phyloP scores from a whole-genome alignment of 1,140 invertebrate genomes.

The Brachionus paranguensis region DNA sequence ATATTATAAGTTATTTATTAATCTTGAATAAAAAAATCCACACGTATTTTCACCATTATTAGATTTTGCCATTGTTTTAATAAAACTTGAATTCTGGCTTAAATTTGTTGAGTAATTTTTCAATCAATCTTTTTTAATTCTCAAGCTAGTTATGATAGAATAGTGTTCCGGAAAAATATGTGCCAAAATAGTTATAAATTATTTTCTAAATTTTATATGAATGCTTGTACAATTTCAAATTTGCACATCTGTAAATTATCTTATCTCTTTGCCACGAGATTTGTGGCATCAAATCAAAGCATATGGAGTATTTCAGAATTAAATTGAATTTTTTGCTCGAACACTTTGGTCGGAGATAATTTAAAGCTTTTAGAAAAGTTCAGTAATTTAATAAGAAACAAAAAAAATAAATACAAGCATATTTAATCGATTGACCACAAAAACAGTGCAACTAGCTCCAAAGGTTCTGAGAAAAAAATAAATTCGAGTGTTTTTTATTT shows the following conservation, averaged over 20 bases:
- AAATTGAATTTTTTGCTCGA: background rate
- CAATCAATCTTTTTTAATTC: too few relatives aligned
- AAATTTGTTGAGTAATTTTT: too few relatives aligned
- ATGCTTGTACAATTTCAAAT: background rate
- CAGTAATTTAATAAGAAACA: background rate
- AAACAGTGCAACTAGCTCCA: background rate
- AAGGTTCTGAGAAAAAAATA: background rate
- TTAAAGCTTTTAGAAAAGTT: background rate
- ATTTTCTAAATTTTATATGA: background rate
- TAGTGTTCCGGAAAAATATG: too few relatives aligned
- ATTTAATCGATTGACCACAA: background rate
- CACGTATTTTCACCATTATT: too few relatives aligned
- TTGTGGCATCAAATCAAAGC: background rate
- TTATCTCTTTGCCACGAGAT: background rate
- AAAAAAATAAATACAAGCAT: background rate
- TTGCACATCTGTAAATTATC: background rate
- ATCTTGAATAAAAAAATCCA: too few relatives aligned
- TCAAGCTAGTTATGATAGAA: too few relatives aligned
- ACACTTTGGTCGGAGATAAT: background rate
- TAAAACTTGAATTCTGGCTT: too few relatives aligned
- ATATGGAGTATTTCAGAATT: background rate
- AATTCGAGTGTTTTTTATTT: background rate
- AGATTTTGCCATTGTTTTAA: too few relatives aligned
- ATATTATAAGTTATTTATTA: too few relatives aligned
- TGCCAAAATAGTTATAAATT: too few relatives aligned